Evolutionary conservation across 1,140 invertebrate species (phyloP).

Genomic region (Holcopasites calliopsidis): DNA sequence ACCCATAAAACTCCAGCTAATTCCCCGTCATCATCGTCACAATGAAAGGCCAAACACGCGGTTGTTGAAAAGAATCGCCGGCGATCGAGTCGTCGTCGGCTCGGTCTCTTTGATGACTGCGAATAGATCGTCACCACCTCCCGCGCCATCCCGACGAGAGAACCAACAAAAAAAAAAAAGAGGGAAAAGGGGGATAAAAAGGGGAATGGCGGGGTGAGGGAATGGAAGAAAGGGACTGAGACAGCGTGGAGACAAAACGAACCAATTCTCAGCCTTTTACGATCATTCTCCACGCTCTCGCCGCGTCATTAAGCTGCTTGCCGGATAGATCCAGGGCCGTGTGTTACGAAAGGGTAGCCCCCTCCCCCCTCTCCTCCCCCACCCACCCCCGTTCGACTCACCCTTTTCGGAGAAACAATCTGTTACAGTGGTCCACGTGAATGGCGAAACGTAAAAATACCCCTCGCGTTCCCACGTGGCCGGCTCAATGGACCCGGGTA

Average conservation of each 20-base stretch:
- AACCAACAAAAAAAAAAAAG: neutral
- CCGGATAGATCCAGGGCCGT: conserved; percentile 43
- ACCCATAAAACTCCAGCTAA: conserved; percentile 47
- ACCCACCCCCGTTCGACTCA: conserved; percentile 10
- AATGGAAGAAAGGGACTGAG: conserved; percentile 42
- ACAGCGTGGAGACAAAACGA: conserved; percentile 74
- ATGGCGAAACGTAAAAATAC: conserved; percentile 79
- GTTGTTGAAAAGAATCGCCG: conserved; percentile 6
- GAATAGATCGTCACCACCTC: conserved; percentile 46
- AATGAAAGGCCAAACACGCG: conserved; percentile 43
- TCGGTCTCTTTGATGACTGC: conserved; percentile 54
- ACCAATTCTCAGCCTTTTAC: conserved; percentile 72
- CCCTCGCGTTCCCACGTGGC: conserved; percentile 75
- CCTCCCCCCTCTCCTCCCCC: neutral
- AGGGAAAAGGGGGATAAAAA: neutral
- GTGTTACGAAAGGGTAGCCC: conserved; percentile 56
- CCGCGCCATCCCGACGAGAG: conserved; percentile 1
- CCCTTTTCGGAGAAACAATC: conserved; percentile 77
- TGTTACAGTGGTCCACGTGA: conserved; percentile 77
- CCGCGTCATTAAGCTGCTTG: conserved; percentile 57
- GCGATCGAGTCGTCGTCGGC: conserved; percentile 51
- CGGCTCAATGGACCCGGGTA: conserved; percentile 71
- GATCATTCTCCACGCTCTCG: conserved; percentile 74
- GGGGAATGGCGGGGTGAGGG: neutral
- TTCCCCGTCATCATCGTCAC: conserved; percentile 52